Evolutionary conservation across 1,140 invertebrate genomes (phyloP).

Genomic region (Macrobrachium nipponense): DNA sequence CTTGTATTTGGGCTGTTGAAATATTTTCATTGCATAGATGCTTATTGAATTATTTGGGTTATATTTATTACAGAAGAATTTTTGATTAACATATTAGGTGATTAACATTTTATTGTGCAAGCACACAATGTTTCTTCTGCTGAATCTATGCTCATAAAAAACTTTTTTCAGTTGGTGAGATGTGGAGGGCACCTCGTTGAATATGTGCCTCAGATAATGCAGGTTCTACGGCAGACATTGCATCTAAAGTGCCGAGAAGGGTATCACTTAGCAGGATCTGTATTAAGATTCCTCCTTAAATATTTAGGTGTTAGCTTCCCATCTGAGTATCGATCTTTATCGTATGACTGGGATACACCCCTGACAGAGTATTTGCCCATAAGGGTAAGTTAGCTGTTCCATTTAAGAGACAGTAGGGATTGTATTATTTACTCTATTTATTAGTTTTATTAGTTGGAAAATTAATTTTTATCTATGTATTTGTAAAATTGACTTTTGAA

Average conservation of each 20-base stretch:
- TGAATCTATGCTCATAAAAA: constrained; percentile 5
- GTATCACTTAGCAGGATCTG: constrained; percentile 71
- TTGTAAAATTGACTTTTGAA: not conserved
- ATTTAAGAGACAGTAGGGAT: not conserved
- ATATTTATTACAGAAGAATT: no score
- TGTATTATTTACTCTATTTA: not conserved
- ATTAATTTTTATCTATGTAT: not conserved
- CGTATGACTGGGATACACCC: constrained; percentile 75
- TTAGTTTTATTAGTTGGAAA: not conserved
- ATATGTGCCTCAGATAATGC: constrained; percentile 74
- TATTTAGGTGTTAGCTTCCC: constrained; percentile 75
- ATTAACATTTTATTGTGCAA: no score
- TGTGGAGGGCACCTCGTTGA: constrained; percentile 75
- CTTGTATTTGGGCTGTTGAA: no score
- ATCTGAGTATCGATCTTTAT: constrained; percentile 75
- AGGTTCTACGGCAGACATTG: constrained; percentile 76
- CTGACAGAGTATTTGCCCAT: constrained; percentile 81
- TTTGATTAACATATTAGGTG: no score
- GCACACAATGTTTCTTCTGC: no score
- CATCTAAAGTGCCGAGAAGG: constrained; percentile 76
- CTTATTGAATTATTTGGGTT: no score
- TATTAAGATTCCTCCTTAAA: constrained; percentile 72
- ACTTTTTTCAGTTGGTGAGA: constrained; percentile 70
- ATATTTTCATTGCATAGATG: no score
- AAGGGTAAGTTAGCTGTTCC: constrained; percentile 69